A percentile compares a stretch with the other conserved stretches of the same genome.
Conservation (phyloP, 1,140 invertebrate genomes). For the Calosoma granatense region DNA sequence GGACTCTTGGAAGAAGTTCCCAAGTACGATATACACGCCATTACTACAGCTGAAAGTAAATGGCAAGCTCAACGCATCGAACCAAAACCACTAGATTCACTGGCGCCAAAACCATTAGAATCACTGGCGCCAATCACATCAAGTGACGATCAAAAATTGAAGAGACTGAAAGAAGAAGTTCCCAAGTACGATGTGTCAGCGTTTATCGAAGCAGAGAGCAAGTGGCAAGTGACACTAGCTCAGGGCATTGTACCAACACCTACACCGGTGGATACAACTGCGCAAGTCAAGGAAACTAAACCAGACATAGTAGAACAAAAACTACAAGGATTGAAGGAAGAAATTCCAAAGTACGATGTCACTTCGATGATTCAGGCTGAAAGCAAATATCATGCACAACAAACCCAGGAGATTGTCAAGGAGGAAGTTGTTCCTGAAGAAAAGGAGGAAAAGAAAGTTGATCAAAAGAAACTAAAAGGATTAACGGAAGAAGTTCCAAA, state of each 20-base stretch:
- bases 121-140: background rate
- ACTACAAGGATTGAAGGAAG: background rate
- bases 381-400: too few species aligned
- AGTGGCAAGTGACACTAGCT: background rate
- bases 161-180: background rate
- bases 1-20: conserved; percentile 10
- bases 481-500: conserved; percentile 11
- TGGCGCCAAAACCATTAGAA: background rate
- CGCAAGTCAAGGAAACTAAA: background rate
- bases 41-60: conserved; percentile 14
- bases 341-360: background rate
- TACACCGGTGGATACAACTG: too few species aligned
- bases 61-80: background rate
- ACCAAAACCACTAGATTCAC: background rate
- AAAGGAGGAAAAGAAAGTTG: too few species aligned
- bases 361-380: too few species aligned
- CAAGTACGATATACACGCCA: conserved; percentile 11
- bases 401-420: too few species aligned
- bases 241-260: background rate
- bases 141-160: background rate
- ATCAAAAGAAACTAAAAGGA: background rate
- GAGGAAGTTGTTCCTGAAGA: too few species aligned
- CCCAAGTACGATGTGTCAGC: conserved; percentile 12
- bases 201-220: conserved; percentile 14
- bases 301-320: background rate